phyloP scores from a whole-genome alignment of 2,113 vertebrate genomes.

The Anguilla japonica region DNA sequence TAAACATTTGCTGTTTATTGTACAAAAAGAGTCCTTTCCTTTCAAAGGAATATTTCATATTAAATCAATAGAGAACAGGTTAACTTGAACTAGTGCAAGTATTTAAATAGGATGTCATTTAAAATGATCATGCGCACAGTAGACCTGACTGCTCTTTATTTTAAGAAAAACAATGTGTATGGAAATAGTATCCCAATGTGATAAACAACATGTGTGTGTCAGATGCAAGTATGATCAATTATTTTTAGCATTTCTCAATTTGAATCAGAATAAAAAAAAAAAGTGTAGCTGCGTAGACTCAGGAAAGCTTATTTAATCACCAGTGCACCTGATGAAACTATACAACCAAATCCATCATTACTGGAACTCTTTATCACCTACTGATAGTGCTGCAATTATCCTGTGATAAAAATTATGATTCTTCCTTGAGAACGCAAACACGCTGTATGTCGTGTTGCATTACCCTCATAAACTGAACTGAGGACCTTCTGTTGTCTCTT shows the following conservation, averaged over 20 bases:
- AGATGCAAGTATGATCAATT: background rate
- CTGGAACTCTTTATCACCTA: background rate
- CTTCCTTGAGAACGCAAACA: background rate
- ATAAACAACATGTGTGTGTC: background rate
- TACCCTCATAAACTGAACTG: background rate
- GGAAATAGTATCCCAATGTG: no score
- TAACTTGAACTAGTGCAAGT: no score
- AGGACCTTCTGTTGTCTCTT: background rate
- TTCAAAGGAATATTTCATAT: no score
- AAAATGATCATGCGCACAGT: no score
- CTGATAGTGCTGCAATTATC: background rate
- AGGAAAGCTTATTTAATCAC: background rate
- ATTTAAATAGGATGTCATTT: no score
- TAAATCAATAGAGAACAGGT: no score
- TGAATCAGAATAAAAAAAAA: background rate
- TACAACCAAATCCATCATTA: background rate
- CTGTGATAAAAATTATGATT: background rate
- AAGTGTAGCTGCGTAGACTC: background rate
- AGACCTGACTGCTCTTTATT: no score
- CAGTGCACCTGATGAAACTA: background rate
- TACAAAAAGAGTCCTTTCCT: background rate
- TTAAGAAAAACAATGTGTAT: no score
- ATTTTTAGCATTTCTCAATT: background rate
- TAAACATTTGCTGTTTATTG: background rate
- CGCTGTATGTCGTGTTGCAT: background rate